Conservation (phyloP, 2,113 vertebrate genomes). For the Pelusios castaneus region DNA sequence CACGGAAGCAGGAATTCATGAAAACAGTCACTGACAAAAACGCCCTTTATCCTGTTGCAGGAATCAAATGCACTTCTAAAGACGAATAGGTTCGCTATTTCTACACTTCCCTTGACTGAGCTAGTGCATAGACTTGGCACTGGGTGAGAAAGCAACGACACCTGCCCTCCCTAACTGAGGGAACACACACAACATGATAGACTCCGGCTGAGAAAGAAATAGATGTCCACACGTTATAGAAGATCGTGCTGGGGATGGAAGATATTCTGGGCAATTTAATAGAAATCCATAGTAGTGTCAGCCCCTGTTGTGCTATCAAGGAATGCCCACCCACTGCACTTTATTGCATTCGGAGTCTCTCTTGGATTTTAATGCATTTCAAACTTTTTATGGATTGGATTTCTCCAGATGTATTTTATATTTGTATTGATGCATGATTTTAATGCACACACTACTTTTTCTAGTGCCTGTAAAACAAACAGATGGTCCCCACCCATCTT, state of each 20-base stretch:
- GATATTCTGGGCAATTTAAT: neutral
- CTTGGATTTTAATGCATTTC: neutral
- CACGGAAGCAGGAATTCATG: neutral
- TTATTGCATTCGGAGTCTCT: neutral
- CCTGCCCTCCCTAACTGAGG: neutral
- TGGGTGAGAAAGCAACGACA: neutral
- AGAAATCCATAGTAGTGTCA: too few relatives aligned
- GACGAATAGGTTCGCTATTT: neutral
- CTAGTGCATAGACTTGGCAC: fast-evolving
- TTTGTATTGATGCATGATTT: neutral
- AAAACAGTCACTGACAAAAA: neutral
- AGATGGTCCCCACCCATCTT: fast-evolving
- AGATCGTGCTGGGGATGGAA: neutral
- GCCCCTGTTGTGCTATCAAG: fast-evolving
- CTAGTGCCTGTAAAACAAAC: neutral
- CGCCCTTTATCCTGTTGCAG: neutral
- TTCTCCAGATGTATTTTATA: neutral
- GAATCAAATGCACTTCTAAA: neutral
- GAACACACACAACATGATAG: neutral
- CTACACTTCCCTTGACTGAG: fast-evolving
- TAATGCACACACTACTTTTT: neutral
- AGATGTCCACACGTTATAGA: neutral
- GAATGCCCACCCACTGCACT: neutral
- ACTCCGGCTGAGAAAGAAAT: neutral
- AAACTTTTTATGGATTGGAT: neutral